Evolutionary conservation across 1,140 invertebrate genomes (phyloP), one percentile per base, ranked within the genome.

Genomic region (Agrilus planipennis): DNA sequence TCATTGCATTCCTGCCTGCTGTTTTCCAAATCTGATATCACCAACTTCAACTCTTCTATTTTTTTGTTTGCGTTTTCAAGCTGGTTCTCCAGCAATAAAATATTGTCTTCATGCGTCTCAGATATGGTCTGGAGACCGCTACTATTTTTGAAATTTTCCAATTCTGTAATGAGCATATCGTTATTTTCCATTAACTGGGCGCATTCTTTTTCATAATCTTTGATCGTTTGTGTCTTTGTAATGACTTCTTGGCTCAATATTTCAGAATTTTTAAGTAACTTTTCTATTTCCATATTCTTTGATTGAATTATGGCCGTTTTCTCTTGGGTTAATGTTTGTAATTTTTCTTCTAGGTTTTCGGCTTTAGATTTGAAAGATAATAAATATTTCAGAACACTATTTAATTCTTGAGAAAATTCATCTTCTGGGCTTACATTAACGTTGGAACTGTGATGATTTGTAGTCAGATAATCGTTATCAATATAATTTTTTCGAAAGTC

Each of bases 171-270:
- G 12, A 79, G 58, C 43, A 74, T 63, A 51, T 77, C 75, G 50
- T 79, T 78, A 54, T 77, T 78, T 49, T 75, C 74, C 51, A 75
- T 75, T 54, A 77, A 67, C 58, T 77, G 72, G 28, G 65, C 67
- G 38, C 74, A 67, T 56, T 79, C 75, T n/a, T 68, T 58, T 47
- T 77, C 72, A 34, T 69, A 72, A 50, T 77, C 70, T 32, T 54
- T 55, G 19, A 58, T 34, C 7, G 47, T 45, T 35, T 58, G 42
- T 6, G 30, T 47, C 40, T 60, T 59, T 7, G 37, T 50, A 6
- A 54, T 50, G 7, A 60, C 40, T 45, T 59, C 55, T 36, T 57
- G 51, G 40, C 50, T 58, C 3, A 60, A 41, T 15, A 52, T 45
- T 37, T 61, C 54, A 2, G 52, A 54, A 40, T 58, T 53, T 32